Percentiles rank a stretch among this genome's conserved stretches.
These are phyloP conservation scores for Synergus gifuensis DNA, from an alignment of 2,888 invertebrate species.

Conservation along the genomic window DNA sequence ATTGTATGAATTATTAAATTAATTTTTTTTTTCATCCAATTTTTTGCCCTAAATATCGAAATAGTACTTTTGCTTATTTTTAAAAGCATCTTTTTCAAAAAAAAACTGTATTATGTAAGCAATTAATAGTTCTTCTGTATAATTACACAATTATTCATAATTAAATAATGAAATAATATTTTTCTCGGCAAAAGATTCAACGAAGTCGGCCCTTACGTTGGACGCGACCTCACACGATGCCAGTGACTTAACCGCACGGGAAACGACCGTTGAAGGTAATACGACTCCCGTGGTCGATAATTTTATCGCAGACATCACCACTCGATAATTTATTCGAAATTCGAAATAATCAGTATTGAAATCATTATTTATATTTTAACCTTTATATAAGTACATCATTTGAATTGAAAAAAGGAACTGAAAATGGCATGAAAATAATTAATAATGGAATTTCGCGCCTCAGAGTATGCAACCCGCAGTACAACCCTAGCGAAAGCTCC, in stretches of 20 bases:
- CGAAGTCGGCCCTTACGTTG: slow-evolving; percentile 70
- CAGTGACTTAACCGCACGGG: slow-evolving; percentile 72
- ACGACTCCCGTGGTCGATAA: slow-evolving; percentile 52
- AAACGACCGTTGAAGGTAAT: slow-evolving; percentile 75
- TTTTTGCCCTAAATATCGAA: background rate
- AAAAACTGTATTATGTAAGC: background rate
- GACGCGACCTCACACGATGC: slow-evolving; percentile 73
- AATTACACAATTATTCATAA: slow-evolving; percentile 37
- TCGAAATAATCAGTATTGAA: background rate
- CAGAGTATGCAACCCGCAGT: background rate
- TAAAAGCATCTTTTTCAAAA: background rate
- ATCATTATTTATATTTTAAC: too few relatives aligned
- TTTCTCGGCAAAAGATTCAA: slow-evolving; percentile 67
- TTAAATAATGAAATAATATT: slow-evolving; percentile 47
- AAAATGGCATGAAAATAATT: background rate
- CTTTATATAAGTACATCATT: too few relatives aligned
- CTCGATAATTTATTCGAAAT: slow-evolving; percentile 4
- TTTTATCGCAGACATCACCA: slow-evolving; percentile 28
- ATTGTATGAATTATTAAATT: too few relatives aligned
- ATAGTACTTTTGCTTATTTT: background rate
- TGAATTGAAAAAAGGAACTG: too few relatives aligned
- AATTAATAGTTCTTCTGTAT: slow-evolving; percentile 2
- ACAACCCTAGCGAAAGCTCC: background rate
- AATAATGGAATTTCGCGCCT: background rate
- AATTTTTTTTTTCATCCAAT: too few relatives aligned